phyloP scores from a whole-genome alignment of 2,888 invertebrate species.

The Apoda limacodes region DNA sequence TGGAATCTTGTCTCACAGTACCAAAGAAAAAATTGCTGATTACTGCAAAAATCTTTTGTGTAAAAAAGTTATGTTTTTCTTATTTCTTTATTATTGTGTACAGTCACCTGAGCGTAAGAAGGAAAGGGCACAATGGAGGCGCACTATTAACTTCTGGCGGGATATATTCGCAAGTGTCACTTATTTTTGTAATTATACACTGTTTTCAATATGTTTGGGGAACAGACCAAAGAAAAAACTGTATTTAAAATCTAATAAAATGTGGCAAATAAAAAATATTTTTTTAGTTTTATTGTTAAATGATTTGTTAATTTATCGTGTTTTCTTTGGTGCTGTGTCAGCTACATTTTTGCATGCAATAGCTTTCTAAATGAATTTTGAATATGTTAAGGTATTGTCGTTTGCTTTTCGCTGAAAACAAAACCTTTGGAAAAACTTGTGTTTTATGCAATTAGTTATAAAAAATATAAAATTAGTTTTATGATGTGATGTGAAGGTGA shows the following conservation, averaged over 20 bases:
- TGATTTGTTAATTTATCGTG: background rate
- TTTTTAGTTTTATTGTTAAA: background rate
- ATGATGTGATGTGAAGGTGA: no score
- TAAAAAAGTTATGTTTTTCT: slow-evolving; percentile 5
- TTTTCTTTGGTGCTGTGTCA: slow-evolving; percentile 63
- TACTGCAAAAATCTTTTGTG: slow-evolving; percentile 15
- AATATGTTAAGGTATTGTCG: no score
- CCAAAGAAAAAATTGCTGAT: slow-evolving; percentile 40
- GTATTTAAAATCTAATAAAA: slow-evolving; percentile 1
- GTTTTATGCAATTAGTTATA: no score
- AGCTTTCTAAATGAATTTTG: no score
- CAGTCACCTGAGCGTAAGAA: slow-evolving; percentile 64
- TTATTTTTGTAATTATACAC: slow-evolving; percentile 37
- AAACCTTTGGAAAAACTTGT: no score
- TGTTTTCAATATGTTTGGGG: slow-evolving; percentile 19
- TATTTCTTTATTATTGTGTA: no score
- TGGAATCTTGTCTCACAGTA: slow-evolving; percentile 24
- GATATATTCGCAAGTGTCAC: slow-evolving; percentile 68
- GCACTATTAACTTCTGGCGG: slow-evolving; percentile 69
- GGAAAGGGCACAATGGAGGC: slow-evolving; percentile 66
- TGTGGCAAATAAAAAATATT: background rate
- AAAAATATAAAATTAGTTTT: no score
- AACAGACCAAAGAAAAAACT: slow-evolving; percentile 48
- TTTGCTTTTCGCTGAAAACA: no score
- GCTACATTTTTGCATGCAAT: no score